Conservation (phyloP, 2,113 vertebrate genomes). For the Pelodiscus sinensis region DNA sequence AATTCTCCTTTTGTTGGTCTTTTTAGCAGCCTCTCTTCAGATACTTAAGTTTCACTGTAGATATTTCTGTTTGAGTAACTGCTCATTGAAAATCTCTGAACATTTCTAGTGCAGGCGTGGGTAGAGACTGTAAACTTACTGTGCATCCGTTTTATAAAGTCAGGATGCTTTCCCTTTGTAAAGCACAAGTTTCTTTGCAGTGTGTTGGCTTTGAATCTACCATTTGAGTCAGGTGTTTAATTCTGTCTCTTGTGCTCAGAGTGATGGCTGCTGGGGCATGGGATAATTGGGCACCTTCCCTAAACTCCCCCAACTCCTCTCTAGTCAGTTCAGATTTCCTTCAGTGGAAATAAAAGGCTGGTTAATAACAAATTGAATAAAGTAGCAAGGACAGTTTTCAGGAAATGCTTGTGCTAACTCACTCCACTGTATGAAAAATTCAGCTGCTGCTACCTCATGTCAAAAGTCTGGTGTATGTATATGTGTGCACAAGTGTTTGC, state of each 20-base stretch:
- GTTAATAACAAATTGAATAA: slow-evolving; percentile 29
- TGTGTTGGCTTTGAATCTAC: slow-evolving; percentile 2
- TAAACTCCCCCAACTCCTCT: not conserved
- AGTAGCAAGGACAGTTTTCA: slow-evolving; percentile 27
- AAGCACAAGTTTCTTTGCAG: slow-evolving; percentile 7
- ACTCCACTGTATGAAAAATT: slow-evolving; percentile 14
- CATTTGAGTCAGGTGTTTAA: not conserved
- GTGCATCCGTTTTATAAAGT: slow-evolving; percentile 19
- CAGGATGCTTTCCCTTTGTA: not conserved
- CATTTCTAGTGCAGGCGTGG: not conserved
- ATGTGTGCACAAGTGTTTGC: slow-evolving; percentile 12
- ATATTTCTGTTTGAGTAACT: not conserved
- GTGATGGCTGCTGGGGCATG: not conserved
- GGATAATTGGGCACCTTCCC: not conserved
- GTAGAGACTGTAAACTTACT: not conserved
- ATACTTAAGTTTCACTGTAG: not conserved
- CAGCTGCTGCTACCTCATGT: slow-evolving; percentile 15
- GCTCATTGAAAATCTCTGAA: not conserved
- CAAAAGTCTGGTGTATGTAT: slow-evolving; percentile 16
- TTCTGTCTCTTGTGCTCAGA: not conserved
- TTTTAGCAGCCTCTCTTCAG: not conserved
- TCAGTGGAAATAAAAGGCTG: slow-evolving; percentile 7
- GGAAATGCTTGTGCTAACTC: not conserved
- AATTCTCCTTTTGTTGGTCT: not conserved
- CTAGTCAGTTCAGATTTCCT: slow-evolving; percentile 37